Percentiles rank a stretch among this genome's conserved stretches.
These are phyloP conservation scores for Oedothorax gibbosus DNA, from an alignment of 1,140 invertebrate species.

Conservation along the genomic window DNA sequence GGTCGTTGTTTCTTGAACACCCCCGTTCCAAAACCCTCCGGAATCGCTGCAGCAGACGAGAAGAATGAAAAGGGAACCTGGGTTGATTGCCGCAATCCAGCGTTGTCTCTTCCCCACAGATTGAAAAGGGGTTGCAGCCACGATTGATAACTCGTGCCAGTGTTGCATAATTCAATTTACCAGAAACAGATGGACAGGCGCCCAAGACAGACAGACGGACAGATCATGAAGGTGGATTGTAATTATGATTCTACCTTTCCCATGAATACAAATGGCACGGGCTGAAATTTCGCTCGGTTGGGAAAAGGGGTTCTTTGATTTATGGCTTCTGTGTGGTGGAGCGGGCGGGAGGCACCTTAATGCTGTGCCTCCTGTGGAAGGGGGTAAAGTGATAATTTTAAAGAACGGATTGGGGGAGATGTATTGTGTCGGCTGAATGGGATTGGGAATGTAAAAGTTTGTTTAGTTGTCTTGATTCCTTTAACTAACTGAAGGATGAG, in stretches of 20 bases:
- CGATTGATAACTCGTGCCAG: constrained; percentile 56
- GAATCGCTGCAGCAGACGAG: constrained; percentile 4
- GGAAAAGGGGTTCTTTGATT: constrained; percentile 43
- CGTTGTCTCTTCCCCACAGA: constrained; percentile 48
- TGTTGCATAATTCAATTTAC: constrained; percentile 59
- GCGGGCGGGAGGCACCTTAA: too few relatives aligned
- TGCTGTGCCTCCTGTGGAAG: neutral
- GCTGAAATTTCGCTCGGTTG: constrained; percentile 38
- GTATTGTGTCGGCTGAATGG: too few relatives aligned
- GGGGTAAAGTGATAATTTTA: constrained; percentile 44
- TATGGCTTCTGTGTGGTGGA: constrained; percentile 37
- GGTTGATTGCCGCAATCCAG: constrained; percentile 41
- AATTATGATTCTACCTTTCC: constrained; percentile 60
- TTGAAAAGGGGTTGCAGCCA: constrained; percentile 49
- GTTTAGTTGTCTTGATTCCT: too few relatives aligned
- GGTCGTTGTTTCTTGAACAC: too few relatives aligned
- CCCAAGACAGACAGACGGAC: constrained; percentile 51
- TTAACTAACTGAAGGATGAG: too few relatives aligned
- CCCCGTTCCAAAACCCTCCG: neutral
- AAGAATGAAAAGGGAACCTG: constrained; percentile 21
- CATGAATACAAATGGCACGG: constrained; percentile 55
- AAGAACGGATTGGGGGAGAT: constrained; percentile 21
- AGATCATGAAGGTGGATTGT: constrained; percentile 57
- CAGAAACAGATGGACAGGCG: constrained; percentile 44
- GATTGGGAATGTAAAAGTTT: too few relatives aligned